A percentile compares a stretch with the other conserved stretches of the same genome.
phyloP scores from a whole-genome alignment of 2,797 vertebrate species.

The Helostoma temminkii region DNA sequence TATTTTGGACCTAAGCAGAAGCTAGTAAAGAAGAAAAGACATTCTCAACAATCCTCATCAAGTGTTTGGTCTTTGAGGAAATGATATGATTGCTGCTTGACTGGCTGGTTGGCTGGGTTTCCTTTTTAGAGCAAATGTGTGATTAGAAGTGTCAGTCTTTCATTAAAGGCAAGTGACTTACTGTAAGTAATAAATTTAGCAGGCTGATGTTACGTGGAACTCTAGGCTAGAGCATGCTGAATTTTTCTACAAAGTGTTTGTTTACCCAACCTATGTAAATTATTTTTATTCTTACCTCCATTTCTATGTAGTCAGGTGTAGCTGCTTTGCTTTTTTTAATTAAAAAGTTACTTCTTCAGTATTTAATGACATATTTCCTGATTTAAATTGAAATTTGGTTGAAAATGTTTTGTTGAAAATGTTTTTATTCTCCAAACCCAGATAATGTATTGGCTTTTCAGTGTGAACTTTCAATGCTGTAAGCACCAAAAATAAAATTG shows the following conservation, averaged over 20 bases:
- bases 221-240: slow-evolving; percentile 15
- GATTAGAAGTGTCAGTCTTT: slow-evolving; percentile 75
- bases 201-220: slow-evolving; percentile 17
- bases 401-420: too few species aligned
- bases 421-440: not conserved
- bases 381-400: too few species aligned
- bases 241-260: slow-evolving; percentile 1
- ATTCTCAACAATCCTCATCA: slow-evolving; percentile 27
- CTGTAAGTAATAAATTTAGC: slow-evolving; percentile 49
- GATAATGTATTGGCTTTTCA: too few species aligned
- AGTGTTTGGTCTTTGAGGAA: slow-evolving; percentile 59
- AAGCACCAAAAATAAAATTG: too few species aligned
- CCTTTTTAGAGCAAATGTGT: slow-evolving; percentile 74
- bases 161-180: slow-evolving; percentile 65
- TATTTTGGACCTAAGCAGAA: slow-evolving; percentile 42
- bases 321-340: too few species aligned
- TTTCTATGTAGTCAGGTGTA: not conserved
- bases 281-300: not conserved
- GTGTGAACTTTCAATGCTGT: too few species aligned
- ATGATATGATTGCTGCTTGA: slow-evolving; percentile 67
- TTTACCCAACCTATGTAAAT: slow-evolving; percentile 9
- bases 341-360: too few species aligned
- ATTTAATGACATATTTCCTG: too few species aligned
- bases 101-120: slow-evolving; percentile 50
- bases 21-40: slow-evolving; percentile 40